phyloP scores from a whole-genome alignment of 2,797 vertebrate genomes.

The Cryptoprocta ferox region DNA sequence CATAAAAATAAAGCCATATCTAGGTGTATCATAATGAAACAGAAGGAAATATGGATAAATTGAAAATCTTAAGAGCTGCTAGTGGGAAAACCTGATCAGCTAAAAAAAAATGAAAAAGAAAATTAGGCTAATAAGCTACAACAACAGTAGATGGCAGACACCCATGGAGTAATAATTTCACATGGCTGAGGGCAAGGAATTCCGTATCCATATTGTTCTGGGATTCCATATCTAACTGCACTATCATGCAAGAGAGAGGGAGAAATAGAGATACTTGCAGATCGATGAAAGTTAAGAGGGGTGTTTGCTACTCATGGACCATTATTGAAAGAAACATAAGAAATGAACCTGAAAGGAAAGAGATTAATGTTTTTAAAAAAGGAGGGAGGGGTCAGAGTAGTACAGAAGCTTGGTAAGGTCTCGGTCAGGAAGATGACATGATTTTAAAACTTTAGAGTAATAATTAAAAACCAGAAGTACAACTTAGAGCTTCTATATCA shows the following conservation, averaged over 20 bases:
- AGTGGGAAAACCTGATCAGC: slow-evolving; percentile 11
- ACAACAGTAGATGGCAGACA: not conserved
- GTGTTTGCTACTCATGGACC: not conserved
- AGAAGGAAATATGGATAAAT: not conserved
- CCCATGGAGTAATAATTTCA: not conserved
- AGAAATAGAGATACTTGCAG: not conserved
- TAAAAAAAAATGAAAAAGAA: not conserved
- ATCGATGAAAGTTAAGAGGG: not conserved
- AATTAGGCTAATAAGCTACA: not conserved
- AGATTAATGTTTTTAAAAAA: not conserved
- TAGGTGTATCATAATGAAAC: not conserved
- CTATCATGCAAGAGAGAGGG: not conserved
- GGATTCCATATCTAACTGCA: not conserved
- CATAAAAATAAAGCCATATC: not conserved
- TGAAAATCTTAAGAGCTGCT: not conserved
- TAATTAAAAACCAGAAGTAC: not conserved
- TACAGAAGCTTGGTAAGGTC: not conserved
- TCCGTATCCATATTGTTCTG: not conserved
- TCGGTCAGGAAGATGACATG: not conserved
- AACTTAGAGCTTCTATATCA: not conserved
- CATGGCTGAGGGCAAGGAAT: not conserved
- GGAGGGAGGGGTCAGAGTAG: not conserved
- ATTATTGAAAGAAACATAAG: not conserved
- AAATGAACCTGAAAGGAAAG: not conserved
- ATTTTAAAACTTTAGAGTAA: slow-evolving; percentile 10